phyloP scores from a whole-genome alignment of 2,113 vertebrate species.

The Oncorhynchus nerka region DNA sequence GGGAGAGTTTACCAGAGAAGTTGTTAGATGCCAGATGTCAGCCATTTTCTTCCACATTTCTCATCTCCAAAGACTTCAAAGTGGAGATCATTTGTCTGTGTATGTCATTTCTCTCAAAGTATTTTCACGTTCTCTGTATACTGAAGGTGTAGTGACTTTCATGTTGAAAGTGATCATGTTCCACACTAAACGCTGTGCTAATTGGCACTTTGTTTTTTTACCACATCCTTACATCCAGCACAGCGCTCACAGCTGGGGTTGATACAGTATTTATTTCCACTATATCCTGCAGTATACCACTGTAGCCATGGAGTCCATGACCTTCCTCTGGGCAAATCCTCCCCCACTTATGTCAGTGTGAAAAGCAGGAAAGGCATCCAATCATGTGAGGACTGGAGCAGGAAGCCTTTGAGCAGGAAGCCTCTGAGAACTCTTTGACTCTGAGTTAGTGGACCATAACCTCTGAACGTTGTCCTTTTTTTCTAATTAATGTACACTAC shows the following conservation, averaged over 20 bases:
- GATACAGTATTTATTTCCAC: constrained; percentile 36
- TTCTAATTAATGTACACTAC: neutral
- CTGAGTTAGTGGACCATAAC: constrained; percentile 1
- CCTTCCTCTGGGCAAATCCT: neutral
- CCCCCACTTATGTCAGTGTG: constrained; percentile 31
- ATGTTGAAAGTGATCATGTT: neutral
- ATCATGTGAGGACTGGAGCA: no score
- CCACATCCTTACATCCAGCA: constrained; percentile 9
- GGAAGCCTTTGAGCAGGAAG: no score
- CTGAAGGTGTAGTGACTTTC: neutral
- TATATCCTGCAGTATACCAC: neutral
- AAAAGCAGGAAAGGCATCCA: constrained; percentile 46
- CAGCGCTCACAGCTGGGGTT: constrained; percentile 36
- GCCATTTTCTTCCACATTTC: neutral
- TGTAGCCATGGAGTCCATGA: neutral
- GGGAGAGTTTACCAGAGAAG: neutral
- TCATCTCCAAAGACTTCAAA: neutral
- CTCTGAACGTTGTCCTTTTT: no score
- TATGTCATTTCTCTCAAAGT: neutral
- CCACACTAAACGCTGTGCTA: constrained; percentile 17
- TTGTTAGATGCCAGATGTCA: constrained; percentile 8
- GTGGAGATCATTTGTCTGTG: neutral
- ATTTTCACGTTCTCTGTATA: neutral
- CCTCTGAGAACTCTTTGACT: constrained; percentile 16
- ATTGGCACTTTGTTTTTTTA: constrained; percentile 3